Conservation (phyloP, 2,888 invertebrate species). For the Anodontia alba region DNA sequence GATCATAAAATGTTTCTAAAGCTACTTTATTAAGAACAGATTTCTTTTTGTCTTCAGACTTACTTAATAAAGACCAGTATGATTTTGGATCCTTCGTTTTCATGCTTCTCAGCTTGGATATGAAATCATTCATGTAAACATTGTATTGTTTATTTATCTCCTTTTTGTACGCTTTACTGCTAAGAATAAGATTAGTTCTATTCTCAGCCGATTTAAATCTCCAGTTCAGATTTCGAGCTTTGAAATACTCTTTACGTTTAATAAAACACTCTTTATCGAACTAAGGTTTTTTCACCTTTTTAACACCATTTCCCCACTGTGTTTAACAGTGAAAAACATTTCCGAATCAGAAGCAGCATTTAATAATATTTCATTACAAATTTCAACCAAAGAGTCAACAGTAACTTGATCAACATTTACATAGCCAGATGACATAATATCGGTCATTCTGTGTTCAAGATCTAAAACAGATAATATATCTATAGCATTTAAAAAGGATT, state of each 20-base stretch:
- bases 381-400: not conserved
- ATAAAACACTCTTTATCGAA: not conserved
- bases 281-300: slow-evolving; percentile 3
- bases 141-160: not conserved
- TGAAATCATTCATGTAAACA: not conserved
- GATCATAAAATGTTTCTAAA: not conserved
- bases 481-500: not conserved
- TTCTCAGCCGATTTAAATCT: slow-evolving; percentile 5
- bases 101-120: not conserved
- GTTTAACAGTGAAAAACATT: not conserved
- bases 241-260: not conserved
- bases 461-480: not conserved
- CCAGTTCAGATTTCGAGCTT: not conserved
- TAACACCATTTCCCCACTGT: not conserved
- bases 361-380: not conserved
- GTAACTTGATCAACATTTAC: not conserved
- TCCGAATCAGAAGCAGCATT: not conserved
- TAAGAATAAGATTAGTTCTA: not conserved
- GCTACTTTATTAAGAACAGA: not conserved
- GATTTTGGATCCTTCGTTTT: not conserved
- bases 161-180: slow-evolving; percentile 2
- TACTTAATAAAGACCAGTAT: slow-evolving; percentile 4
- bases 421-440: not conserved
- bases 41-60: not conserved
- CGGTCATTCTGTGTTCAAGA: not conserved